Percentiles rank a stretch among this genome's conserved stretches.
Evolutionary conservation across 2,797 vertebrate genomes (phyloP).

Genomic region (Tinamus major): DNA sequence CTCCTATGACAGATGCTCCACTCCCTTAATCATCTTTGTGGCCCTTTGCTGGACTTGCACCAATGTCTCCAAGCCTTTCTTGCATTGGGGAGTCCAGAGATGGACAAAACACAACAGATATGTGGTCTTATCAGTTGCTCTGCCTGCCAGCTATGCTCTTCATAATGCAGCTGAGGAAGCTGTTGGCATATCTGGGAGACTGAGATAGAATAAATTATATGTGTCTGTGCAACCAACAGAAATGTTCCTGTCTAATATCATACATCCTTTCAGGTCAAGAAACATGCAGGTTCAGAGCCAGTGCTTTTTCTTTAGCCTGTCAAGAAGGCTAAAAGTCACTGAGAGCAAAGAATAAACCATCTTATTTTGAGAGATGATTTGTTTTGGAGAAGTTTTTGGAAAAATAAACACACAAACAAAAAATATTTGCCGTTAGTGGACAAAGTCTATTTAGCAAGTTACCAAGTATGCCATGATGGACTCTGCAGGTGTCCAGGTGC

Average conservation of each 20-base stretch:
- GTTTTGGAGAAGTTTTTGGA: not conserved
- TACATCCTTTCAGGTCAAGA: not conserved
- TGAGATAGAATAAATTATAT: not conserved
- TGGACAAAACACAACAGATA: not conserved
- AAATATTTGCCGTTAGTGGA: not conserved
- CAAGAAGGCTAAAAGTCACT: not conserved
- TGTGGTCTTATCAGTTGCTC: accelerated
- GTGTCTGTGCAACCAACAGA: not conserved
- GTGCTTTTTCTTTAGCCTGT: not conserved
- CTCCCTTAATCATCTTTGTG: not conserved
- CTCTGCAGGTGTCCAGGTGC: not conserved
- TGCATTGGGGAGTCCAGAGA: not conserved
- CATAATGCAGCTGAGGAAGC: not conserved
- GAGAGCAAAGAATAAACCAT: not conserved
- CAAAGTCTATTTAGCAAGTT: not conserved
- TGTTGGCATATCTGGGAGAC: not conserved
- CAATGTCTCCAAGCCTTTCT: not conserved
- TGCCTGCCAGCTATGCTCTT: not conserved
- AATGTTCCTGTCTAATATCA: not conserved
- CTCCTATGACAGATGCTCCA: not conserved
- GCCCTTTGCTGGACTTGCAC: not conserved
- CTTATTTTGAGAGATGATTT: not conserved
- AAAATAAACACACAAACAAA: not conserved
- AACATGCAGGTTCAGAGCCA: not conserved
- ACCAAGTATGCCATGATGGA: not conserved